These are phyloP conservation scores for Crotalus horridus DNA, from an alignment of 2,113 vertebrate genomes.

Conservation along the genomic window DNA sequence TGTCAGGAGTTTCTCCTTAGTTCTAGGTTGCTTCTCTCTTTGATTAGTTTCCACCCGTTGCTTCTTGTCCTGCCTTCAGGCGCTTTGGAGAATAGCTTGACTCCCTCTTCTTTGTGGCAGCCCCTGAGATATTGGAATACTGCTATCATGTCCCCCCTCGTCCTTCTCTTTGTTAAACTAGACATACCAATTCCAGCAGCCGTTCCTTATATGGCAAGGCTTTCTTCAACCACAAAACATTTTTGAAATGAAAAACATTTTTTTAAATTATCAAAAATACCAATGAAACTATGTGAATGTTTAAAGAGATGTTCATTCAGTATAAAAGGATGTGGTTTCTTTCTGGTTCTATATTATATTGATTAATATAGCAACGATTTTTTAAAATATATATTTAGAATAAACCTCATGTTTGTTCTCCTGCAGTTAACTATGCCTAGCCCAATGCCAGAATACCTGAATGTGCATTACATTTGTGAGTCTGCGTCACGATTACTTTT, in stretches of 20 bases:
- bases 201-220: neutral
- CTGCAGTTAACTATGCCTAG: constrained; percentile 95
- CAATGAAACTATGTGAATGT: neutral
- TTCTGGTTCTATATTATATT: neutral
- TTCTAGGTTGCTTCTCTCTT: too few species aligned
- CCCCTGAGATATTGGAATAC: too few species aligned
- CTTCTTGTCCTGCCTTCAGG: too few species aligned
- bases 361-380: neutral
- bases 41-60: too few species aligned
- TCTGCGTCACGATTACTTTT: constrained; percentile 96
- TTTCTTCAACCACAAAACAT: neutral
- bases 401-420: constrained; percentile 10
- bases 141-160: too few species aligned
- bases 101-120: too few species aligned
- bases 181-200: too few species aligned
- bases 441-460: constrained; percentile 96
- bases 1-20: too few species aligned
- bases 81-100: too few species aligned
- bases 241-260: neutral
- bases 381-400: neutral
- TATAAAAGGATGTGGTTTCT: neutral
- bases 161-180: too few species aligned
- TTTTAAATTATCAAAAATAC: neutral
- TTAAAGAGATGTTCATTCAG: neutral
- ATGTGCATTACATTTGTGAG: constrained; percentile 99